A percentile compares a stretch with the other conserved stretches of the same genome.
Conservation (phyloP, 2,797 vertebrate species). For the Pseudocheirus occidentalis region DNA sequence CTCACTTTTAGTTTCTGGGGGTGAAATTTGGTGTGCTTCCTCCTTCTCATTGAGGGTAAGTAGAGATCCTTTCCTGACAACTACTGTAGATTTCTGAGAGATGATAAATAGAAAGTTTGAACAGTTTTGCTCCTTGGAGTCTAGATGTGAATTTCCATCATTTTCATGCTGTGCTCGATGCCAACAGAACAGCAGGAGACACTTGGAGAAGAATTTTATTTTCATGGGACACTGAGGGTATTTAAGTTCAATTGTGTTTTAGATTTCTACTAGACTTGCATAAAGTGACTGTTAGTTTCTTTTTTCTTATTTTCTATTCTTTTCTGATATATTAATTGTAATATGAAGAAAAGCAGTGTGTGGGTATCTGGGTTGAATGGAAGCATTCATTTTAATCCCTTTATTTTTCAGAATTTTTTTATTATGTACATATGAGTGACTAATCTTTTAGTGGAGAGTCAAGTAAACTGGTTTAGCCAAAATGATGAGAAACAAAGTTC, state of each 20-base stretch:
- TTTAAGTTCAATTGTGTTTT: constrained; percentile 30
- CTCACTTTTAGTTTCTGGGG: constrained; percentile 1
- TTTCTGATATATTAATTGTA: not conserved
- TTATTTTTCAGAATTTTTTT: not conserved
- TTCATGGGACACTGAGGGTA: constrained; percentile 61
- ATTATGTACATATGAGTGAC: constrained; percentile 1
- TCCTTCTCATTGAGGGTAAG: not conserved
- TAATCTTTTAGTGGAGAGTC: not conserved
- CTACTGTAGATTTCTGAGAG: constrained; percentile 12
- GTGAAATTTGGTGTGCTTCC: constrained; percentile 22
- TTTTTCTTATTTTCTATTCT: constrained; percentile 23
- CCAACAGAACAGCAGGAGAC: constrained; percentile 60
- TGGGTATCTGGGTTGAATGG: not conserved
- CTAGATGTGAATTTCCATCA: constrained; percentile 58
- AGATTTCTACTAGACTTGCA: constrained; percentile 42
- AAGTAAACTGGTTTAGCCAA: not conserved
- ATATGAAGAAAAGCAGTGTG: not conserved
- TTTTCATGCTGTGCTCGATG: constrained; percentile 48
- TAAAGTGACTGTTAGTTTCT: constrained; percentile 48
- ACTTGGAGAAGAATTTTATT: constrained; percentile 67
- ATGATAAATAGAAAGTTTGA: constrained; percentile 67
- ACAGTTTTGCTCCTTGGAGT: constrained; percentile 42
- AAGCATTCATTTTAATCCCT: not conserved
- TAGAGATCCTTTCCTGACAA: constrained; percentile 6
- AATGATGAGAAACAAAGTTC: not conserved